Conservation (phyloP, 2,113 vertebrate species). For the Myiozetetes cayanensis region DNA sequence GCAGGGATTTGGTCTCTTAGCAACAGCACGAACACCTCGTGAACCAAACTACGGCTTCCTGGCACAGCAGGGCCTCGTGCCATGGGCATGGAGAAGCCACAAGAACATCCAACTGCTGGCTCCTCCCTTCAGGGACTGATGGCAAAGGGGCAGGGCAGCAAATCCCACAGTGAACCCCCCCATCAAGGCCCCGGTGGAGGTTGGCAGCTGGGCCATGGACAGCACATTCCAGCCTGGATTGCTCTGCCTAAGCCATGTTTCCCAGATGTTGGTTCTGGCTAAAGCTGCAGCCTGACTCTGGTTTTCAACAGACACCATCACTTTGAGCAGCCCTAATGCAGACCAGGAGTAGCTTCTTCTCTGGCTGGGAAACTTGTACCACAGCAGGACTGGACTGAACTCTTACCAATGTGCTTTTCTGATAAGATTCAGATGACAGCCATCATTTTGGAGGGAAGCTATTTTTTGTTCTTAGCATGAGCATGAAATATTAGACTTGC, state of each 20-base stretch:
- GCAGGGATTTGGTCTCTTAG: constrained; percentile 37
- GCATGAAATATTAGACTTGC: neutral
- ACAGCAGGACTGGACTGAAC: neutral
- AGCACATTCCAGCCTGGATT: fast-evolving
- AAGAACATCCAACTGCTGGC: neutral
- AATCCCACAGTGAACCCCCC: fast-evolving
- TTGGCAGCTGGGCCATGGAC: neutral
- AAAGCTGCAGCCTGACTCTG: neutral
- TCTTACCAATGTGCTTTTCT: neutral
- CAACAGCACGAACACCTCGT: constrained; percentile 14
- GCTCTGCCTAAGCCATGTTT: neutral
- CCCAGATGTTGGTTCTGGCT: neutral
- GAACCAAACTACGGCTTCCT: neutral
- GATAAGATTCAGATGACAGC: neutral
- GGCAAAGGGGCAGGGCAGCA: neutral
- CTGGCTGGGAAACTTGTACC: neutral
- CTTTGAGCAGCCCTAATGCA: neutral
- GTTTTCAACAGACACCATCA: neutral
- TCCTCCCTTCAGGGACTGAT: neutral
- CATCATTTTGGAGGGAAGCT: neutral
- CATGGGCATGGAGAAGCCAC: neutral
- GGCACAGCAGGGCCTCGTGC: neutral
- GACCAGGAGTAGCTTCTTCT: neutral
- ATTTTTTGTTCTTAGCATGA: neutral
- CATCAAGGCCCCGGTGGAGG: fast-evolving